Evolutionary conservation across 2,888 invertebrate genomes (phyloP).

Genomic region (Epiblema foenella): DNA sequence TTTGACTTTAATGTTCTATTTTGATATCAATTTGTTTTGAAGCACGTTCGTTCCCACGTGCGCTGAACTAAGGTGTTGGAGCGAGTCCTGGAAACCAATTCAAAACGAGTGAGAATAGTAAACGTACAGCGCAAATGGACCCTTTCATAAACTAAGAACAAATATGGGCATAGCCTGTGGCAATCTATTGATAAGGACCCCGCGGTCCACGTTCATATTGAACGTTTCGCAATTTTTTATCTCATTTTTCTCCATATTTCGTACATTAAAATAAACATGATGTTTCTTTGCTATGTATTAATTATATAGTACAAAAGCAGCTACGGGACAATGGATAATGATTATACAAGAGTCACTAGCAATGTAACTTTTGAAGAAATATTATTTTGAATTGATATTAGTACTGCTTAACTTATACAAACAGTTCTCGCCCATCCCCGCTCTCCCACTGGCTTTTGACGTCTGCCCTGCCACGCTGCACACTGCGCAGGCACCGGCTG

Average conservation of each 20-base stretch:
- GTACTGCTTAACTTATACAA: too few species aligned
- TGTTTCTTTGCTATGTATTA: neutral
- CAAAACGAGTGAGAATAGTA: neutral
- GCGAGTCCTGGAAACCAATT: neutral
- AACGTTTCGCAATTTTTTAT: slow-evolving; percentile 7
- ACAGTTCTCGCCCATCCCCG: too few species aligned
- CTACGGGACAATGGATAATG: too few species aligned
- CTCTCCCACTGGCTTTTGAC: too few species aligned
- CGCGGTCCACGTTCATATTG: slow-evolving; percentile 7
- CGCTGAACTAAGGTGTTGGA: neutral
- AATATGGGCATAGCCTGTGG: slow-evolving; percentile 25
- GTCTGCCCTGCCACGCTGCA: too few species aligned
- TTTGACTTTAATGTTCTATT: neutral
- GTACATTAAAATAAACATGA: neutral
- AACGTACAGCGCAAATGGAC: neutral
- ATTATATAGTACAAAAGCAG: neutral
- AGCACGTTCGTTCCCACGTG: neutral
- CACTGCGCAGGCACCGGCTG: too few species aligned
- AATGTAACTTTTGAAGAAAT: neutral
- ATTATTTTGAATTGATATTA: too few species aligned
- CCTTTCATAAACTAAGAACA: slow-evolving; percentile 8
- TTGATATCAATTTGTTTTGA: neutral
- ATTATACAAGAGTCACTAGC: neutral
- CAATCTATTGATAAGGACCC: slow-evolving; percentile 28
- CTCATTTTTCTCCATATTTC: neutral